Base-by-base conservation (phyloP, 2,797 vertebrate species). In the Lepus townsendii region DNA sequence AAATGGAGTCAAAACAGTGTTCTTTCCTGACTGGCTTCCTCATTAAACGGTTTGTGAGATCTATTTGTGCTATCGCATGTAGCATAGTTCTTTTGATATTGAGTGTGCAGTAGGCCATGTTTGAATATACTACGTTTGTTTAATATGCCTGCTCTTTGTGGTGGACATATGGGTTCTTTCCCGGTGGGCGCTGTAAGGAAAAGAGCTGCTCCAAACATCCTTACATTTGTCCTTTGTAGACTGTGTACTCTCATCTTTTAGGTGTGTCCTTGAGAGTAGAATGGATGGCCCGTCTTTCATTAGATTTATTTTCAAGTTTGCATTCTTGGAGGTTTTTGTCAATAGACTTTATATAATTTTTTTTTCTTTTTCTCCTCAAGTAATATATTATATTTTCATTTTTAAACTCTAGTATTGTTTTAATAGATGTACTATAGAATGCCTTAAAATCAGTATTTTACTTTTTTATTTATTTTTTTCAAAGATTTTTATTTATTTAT, bases 221-320 rank as follows among this genome's bases (percentile, higher is more conserved):
- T 19, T 82, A 1, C 54, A 2, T 8, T 5, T 69, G 9, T 65
- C 30, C 14, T 50, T 84, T 27, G 19, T 50, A 71, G 69, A 47
- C 0, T 5, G 3, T 30, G 11, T 30, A 26, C 2, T 50, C 5
- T 66, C 20, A 76, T 38, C 24, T 50, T 84, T 75, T 22, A 20
- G 38, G 14, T 57, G 38, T 30, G 69, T 24, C 35, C 8, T 1
- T 27, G 9, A 9, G n/a, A 73, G 7, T 27, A 20, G 50, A 79
- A 42, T 65, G 69, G 38, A 38, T 84, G 60, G 20, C 24, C 80
- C 47, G n/a, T 75, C 19, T 84, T 73, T 84, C 84, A 52, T 80
- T 84, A 65, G 19, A 50, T 79, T 93, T 91, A 38, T 62, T 88
- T 22, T 10, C 72, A 57, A 19, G 62, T 68, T 68, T 93, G 38